phyloP scores from a whole-genome alignment of 2,888 invertebrate genomes.

The Sicus ferrugineus region DNA sequence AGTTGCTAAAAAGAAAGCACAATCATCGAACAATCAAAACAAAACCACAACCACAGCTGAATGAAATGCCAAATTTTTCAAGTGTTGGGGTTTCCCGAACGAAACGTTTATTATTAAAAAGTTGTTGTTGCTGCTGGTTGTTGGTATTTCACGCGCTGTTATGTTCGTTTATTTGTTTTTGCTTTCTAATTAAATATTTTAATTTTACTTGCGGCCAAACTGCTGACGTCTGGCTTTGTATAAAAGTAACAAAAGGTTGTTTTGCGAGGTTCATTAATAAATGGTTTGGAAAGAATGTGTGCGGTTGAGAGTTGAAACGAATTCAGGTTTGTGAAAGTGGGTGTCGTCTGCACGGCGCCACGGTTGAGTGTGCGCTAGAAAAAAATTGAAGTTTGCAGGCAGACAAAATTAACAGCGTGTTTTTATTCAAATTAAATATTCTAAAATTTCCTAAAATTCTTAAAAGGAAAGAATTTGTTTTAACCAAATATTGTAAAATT shows the following conservation, averaged over 20 bases:
- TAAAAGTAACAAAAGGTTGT: neutral
- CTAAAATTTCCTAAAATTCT: neutral
- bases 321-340: slow-evolving; percentile 19
- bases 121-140: neutral
- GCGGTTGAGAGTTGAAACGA: neutral
- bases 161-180: neutral
- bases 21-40: neutral
- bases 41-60: slow-evolving; percentile 1
- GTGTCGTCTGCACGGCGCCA: slow-evolving; percentile 1
- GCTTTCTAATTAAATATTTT: neutral
- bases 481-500: neutral
- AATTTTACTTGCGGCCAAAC: too few species aligned
- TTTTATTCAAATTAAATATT: neutral
- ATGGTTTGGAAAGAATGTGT: neutral
- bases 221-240: neutral
- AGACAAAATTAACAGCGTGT: neutral
- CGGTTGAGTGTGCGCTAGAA: neutral
- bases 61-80: slow-evolving; percentile 4
- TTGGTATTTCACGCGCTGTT: neutral
- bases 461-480: neutral
- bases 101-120: neutral
- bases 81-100: slow-evolving; percentile 26
- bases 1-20: neutral
- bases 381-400: neutral
- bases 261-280: neutral